Evolutionary conservation across 2,888 invertebrate genomes (phyloP), one percentile per base, ranked within the genome.

Genomic region (Malthinus flaveolus): DNA sequence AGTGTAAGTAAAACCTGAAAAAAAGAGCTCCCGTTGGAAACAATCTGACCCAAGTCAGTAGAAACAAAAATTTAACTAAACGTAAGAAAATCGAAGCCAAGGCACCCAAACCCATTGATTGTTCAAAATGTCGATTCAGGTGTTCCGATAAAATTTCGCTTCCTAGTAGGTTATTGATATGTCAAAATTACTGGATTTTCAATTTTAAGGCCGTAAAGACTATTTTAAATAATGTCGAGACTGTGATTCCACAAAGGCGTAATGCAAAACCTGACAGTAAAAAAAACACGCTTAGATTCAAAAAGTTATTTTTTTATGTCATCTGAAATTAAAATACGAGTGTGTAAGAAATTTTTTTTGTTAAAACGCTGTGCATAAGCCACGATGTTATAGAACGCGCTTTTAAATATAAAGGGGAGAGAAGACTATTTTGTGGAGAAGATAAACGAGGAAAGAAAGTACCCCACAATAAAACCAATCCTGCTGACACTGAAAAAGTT

Each of bases 391-490:
- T 68, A 31, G 50, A 61, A 49, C 61, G 62, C 32, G 65, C 63
- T 4, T 63, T 68, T 35, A 54, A 55, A 12, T 10, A 61, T 36
- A 63, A 54, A 34, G 59, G 59, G n/a, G 56, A 58, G 11, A 47
- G 47, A 13, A 56, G 61, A 12, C n/a, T 58, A 33, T 68, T 63
- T 61, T n/a, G 37, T 3, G 61, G 59, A 35, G 44, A 57, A 7
- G 67, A 66, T 36, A 52, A 62, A 51, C 31, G 65, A 33, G 67
- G 65, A 15, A 59, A 54, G 32, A 47, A 59, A 10, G 57, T 48
- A 49, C 63, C 66, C 7, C 32, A 46, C 13, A 68, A 67, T 59
- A 65, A 66, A 61, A 67, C 62, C 7, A 55, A 54, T 44, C 46
- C 44, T 32, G 58, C 15, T 32, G 63, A 58, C 12, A 35, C 64